phyloP scores from a whole-genome alignment of 2,113 vertebrate species.

The Talpa occidentalis region DNA sequence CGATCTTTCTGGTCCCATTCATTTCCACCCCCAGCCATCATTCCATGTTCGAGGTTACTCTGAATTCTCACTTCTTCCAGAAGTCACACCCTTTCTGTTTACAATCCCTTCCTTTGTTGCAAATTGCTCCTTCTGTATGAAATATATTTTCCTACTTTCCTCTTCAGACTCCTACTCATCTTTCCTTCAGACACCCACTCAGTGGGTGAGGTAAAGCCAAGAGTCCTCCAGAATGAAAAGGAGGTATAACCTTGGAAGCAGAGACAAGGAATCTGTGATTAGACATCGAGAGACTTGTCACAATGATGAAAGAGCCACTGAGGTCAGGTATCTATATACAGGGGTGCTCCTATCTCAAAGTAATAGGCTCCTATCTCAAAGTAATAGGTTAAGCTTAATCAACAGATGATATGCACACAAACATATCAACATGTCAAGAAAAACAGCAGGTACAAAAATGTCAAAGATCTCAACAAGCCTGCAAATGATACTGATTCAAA shows the following conservation, averaged over 20 bases:
- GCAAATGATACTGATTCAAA: not conserved
- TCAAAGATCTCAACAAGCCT: not conserved
- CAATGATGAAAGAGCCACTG: not conserved
- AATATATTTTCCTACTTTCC: not conserved
- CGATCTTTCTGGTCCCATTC: not conserved
- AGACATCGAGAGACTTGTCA: not conserved
- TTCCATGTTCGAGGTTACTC: not conserved
- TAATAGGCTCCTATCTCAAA: not conserved
- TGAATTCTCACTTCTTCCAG: not conserved
- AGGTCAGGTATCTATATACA: not conserved
- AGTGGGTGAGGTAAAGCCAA: not conserved
- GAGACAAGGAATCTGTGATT: not conserved
- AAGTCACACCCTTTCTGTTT: not conserved
- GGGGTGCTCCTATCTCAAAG: not conserved
- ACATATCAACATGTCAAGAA: not conserved
- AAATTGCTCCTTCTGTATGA: not conserved
- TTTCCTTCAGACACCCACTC: not conserved
- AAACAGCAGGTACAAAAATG: not conserved
- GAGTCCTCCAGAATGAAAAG: constrained; percentile 12
- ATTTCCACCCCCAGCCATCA: not conserved
- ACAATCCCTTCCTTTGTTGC: not conserved
- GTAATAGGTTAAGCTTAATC: not conserved
- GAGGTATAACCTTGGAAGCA: not conserved
- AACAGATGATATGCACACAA: not conserved
- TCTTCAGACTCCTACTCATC: not conserved